Base-by-base conservation (phyloP, 2,113 vertebrate species). In the Dinomys branickii region DNA sequence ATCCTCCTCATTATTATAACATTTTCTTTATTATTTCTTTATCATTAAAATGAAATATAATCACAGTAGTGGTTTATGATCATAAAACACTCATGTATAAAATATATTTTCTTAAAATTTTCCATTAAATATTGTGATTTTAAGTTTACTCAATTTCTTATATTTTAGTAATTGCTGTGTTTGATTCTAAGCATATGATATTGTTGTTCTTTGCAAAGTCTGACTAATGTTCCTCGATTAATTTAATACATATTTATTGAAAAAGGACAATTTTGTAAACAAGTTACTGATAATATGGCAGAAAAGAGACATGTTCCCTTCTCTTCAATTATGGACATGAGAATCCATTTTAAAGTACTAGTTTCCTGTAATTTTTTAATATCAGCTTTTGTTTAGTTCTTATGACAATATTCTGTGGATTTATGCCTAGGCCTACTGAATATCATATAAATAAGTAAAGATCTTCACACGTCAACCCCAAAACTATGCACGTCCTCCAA, bases 191-290 rank as follows among this genome's bases (percentile, higher is more conserved):
- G 30, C 24, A 63, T 13, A 83, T 47, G 85, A 88, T 59, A 1
- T 86, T 17, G 58, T 26, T 71, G 13, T 78, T 52, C 59, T 80
- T 56, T 90, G 54, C 56, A 71, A 69, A 52, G 10, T 12, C 30
- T 63, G 30, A 83, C 1, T 90, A 92, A 44, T 78, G 6, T 30
- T 86, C 17, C 50, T 30, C 4, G 1, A 75, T 84, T 92, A 73
- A 81, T 33, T 88, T 94, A 94, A 77, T 16, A 93, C 87, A 80
- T 35, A 88, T 83, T 50, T 87, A 85, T 41, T 52, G 7, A 95
- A 71, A n/a, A 84, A n/a, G n/a, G n/a, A 77, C 7, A 58, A 11
- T 82, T 96, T 85, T 80, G 85, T 33, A 84, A 77, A 3, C 41
- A 71, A 67, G 13, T 7, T 61, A 0, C 19, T 93, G 4, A 3